phyloP scores from a whole-genome alignment of 2,113 vertebrate genomes.

The Smithornis capensis region DNA sequence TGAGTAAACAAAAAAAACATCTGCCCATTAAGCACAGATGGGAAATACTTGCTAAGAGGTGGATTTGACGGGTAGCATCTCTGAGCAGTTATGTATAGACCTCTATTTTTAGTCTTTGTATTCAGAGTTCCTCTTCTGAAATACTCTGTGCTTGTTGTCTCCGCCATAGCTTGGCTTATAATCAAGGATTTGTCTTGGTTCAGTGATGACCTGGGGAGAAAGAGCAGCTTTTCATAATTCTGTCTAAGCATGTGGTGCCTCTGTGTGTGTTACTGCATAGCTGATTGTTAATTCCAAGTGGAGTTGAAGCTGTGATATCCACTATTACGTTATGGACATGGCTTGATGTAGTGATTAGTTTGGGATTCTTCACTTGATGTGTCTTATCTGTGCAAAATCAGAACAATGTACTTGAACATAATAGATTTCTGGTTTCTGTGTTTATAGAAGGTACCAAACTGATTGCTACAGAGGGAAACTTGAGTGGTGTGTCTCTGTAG shows the following conservation, averaged over 20 bases:
- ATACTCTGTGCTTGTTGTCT: neutral
- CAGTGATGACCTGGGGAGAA: neutral
- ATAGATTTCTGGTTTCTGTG: neutral
- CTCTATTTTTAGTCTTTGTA: constrained; percentile 34
- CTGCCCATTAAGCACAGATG: constrained; percentile 43
- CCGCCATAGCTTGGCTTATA: neutral
- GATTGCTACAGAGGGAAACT: neutral
- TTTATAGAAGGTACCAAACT: neutral
- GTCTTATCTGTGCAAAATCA: neutral
- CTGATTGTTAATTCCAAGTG: neutral
- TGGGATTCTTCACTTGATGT: neutral
- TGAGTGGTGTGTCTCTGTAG: neutral
- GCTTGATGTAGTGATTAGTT: neutral
- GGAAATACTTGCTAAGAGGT: constrained; percentile 47
- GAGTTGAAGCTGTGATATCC: neutral
- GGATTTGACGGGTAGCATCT: neutral
- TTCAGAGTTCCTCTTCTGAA: constrained; percentile 28
- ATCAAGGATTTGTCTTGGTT: neutral
- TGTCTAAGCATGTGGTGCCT: neutral
- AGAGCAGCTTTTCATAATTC: neutral
- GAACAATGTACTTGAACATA: neutral
- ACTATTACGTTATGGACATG: neutral
- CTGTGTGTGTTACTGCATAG: neutral
- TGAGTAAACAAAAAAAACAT: constrained; percentile 40
- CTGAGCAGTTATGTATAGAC: constrained; percentile 24